Percentiles rank a stretch among this genome's conserved stretches.
Conservation (phyloP, 2,113 vertebrate species). For the Orientallactaga bullata region DNA sequence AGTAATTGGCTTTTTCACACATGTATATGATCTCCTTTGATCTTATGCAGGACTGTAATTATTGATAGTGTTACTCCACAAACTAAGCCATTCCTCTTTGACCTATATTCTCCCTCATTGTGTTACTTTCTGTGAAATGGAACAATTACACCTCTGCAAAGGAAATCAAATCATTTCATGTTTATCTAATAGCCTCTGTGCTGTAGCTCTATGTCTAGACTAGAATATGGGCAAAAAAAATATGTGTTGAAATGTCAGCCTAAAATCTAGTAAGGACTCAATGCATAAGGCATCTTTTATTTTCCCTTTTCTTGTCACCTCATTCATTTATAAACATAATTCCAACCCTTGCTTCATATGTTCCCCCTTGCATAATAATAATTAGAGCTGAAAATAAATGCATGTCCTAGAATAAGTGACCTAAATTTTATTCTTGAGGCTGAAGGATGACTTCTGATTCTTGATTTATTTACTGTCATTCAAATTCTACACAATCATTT, state of each 20-base stretch:
- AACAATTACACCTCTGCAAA: slow-evolving; percentile 16
- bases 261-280: background rate
- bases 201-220: background rate
- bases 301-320: background rate
- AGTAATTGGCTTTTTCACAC: background rate
- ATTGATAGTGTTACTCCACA: background rate
- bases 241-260: background rate
- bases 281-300: background rate
- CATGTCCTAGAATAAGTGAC: background rate
- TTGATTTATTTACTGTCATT: background rate
- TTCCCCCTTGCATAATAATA: background rate
- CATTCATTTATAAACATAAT: background rate
- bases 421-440: background rate
- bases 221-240: background rate
- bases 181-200: slow-evolving; percentile 1
- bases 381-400: slow-evolving; percentile 33
- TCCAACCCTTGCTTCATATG: background rate
- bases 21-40: background rate
- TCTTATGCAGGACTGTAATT: background rate
- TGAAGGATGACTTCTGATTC: background rate
- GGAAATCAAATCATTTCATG: slow-evolving; percentile 31
- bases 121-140: slow-evolving; percentile 7
- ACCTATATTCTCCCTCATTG: background rate
- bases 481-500: slow-evolving; percentile 51
- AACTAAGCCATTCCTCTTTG: background rate